Evolutionary conservation across 2,113 vertebrate species (phyloP).

Genomic region (Engraulis encrasicolus): DNA sequence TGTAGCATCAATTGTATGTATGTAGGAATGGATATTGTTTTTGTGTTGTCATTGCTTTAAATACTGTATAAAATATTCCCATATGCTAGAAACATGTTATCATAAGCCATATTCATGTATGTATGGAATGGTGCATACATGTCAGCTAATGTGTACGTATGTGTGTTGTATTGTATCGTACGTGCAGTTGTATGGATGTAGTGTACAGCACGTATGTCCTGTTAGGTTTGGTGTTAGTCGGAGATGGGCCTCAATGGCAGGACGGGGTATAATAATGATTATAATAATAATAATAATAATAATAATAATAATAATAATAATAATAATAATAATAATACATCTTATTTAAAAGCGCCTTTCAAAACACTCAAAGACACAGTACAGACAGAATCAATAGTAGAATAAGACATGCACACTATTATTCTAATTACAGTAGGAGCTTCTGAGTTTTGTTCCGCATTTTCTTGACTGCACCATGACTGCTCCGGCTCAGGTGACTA

Average conservation of each 20-base stretch:
- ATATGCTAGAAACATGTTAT: neutral
- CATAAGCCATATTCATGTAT: neutral
- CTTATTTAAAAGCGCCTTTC: no score
- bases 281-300: no score
- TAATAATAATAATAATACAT: no score
- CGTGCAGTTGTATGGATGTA: no score
- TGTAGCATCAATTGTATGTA: neutral
- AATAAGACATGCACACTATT: no score
- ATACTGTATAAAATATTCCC: neutral
- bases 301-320: no score
- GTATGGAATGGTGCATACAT: neutral
- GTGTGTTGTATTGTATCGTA: neutral
- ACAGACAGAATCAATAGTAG: no score
- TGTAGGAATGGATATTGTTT: neutral
- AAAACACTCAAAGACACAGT: no score
- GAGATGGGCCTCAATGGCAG: constrained; percentile 20
- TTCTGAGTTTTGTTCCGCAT: no score
- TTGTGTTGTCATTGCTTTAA: neutral
- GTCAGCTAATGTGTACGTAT: neutral
- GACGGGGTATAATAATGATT: neutral
- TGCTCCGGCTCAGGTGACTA: neutral
- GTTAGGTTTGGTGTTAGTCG: neutral
- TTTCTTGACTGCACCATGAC: no score
- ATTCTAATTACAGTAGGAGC: no score
- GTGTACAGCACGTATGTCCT: neutral